Evolutionary conservation across 2,113 vertebrate species (phyloP).

Genomic region (Indicator indicator): DNA sequence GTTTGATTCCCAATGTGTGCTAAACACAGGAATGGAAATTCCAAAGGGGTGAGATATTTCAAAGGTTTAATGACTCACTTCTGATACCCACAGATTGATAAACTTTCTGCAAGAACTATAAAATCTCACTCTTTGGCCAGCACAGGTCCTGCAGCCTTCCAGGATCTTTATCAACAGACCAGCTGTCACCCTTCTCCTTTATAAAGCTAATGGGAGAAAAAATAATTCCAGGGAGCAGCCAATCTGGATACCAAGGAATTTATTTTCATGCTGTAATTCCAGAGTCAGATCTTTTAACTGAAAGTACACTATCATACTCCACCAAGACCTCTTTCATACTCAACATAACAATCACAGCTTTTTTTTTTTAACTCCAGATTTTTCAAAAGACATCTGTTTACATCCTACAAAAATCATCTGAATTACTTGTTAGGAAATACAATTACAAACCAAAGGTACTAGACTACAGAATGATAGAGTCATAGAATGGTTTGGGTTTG

Average conservation of each 20-base stretch:
- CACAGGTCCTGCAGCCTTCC: background rate
- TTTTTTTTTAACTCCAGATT: background rate
- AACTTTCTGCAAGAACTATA: background rate
- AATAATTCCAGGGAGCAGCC: background rate
- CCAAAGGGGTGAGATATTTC: background rate
- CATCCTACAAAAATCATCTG: background rate
- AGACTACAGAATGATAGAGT: too few species aligned
- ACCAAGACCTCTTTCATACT: background rate
- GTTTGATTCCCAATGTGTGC: background rate
- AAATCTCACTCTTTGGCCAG: background rate
- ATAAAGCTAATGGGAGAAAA: background rate
- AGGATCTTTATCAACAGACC: background rate
- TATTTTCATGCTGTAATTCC: background rate
- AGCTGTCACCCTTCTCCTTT: background rate
- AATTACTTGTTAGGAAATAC: background rate
- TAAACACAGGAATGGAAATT: background rate
- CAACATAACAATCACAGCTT: background rate
- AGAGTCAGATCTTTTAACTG: background rate
- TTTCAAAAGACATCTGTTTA: background rate
- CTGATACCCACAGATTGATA: background rate
- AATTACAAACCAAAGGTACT: rapidly evolving
- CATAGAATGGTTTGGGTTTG: too few species aligned
- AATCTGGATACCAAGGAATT: background rate
- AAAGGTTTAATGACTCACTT: background rate
- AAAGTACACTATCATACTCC: background rate